Evolutionary conservation across 2,888 invertebrate genomes (phyloP).

Genomic region (Synanthedon vespiformis): DNA sequence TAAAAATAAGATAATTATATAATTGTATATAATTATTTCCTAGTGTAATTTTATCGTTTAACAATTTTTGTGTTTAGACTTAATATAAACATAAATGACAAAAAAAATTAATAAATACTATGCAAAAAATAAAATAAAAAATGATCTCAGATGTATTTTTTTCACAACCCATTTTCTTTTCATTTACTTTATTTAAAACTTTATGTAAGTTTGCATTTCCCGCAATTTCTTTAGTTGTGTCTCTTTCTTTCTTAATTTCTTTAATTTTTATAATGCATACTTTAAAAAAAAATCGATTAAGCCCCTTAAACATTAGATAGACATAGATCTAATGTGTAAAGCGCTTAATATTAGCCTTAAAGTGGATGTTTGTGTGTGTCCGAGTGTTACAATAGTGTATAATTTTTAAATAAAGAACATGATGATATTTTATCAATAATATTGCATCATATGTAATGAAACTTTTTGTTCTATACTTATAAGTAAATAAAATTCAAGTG

Average conservation of each 20-base stretch:
- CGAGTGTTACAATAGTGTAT: neutral
- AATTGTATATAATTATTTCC: constrained; percentile 13
- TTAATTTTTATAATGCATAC: constrained; percentile 1
- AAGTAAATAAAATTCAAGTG: too few relatives aligned
- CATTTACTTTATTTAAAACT: constrained; percentile 1
- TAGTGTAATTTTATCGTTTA: constrained; percentile 21
- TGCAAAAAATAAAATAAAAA: constrained; percentile 42
- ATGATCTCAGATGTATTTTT: constrained; percentile 42
- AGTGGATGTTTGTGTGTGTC: constrained; percentile 4
- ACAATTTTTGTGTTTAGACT: constrained; percentile 16
- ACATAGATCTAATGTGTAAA: constrained; percentile 1
- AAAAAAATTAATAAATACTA: constrained; percentile 46
- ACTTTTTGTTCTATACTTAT: neutral
- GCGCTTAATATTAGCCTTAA: constrained; percentile 1
- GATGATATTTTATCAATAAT: constrained; percentile 8
- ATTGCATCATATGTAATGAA: constrained; percentile 1
- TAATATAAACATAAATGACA: constrained; percentile 37
- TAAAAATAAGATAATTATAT: constrained; percentile 5
- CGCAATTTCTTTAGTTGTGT: constrained; percentile 1
- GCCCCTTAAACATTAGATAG: constrained; percentile 1
- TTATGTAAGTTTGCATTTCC: constrained; percentile 8
- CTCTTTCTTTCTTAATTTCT: too few relatives aligned
- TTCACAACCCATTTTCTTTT: neutral
- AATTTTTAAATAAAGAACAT: neutral
- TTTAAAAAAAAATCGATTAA: neutral